These are phyloP conservation scores for Saguinus imperator DNA, from an alignment of 2,113 vertebrate species.

Conservation along the genomic window DNA sequence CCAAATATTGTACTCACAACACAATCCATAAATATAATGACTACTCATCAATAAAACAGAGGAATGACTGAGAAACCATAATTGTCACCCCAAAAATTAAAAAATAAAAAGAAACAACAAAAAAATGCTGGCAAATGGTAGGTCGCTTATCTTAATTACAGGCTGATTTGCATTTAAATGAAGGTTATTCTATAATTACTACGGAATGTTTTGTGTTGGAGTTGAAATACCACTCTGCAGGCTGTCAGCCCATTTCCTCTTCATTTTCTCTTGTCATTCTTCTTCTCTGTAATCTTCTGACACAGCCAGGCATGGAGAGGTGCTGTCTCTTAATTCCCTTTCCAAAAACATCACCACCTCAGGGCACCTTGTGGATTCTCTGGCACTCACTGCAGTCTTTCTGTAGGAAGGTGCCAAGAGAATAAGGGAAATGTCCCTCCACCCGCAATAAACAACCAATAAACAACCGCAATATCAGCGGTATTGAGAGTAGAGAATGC, in stretches of 20 bases:
- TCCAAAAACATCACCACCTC: constrained; percentile 37
- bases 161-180: constrained; percentile 91
- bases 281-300: constrained; percentile 83
- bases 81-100: constrained; percentile 74
- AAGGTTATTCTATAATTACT: constrained; percentile 90
- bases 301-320: constrained; percentile 62
- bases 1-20: constrained; percentile 64
- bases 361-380: constrained; percentile 45
- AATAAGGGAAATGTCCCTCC: background rate
- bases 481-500: background rate
- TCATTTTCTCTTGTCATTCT: constrained; percentile 85
- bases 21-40: constrained; percentile 70
- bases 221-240: constrained; percentile 88
- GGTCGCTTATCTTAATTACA: constrained; percentile 90
- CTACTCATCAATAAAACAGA: constrained; percentile 77
- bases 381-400: background rate
- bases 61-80: constrained; percentile 79
- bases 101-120: constrained; percentile 78
- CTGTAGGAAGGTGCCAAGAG: background rate
- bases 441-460: background rate
- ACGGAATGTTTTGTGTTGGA: constrained; percentile 87
- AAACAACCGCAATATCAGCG: background rate
- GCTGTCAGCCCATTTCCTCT: constrained; percentile 86
- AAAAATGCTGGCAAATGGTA: constrained; percentile 84
- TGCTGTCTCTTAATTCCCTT: constrained; percentile 52